Conservation (phyloP, 2,113 vertebrate genomes). For the Pandion haliaetus region DNA sequence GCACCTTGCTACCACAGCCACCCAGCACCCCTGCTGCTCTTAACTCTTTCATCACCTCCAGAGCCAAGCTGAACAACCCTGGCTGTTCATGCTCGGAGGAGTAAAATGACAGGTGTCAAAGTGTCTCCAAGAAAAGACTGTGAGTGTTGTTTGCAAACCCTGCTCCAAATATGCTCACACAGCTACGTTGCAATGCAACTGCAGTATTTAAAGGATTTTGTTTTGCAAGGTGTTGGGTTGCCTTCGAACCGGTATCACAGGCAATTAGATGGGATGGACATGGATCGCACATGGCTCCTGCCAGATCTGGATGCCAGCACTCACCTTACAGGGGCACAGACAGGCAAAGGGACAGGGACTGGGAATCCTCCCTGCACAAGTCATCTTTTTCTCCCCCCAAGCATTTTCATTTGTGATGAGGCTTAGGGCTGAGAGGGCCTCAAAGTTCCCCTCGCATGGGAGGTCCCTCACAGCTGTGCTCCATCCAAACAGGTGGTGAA, state of each 20-base stretch:
- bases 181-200: rapidly evolving
- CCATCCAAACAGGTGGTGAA: not conserved
- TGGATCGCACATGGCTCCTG: not conserved
- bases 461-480: slow-evolving; percentile 23
- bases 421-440: not conserved
- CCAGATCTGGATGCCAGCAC: not conserved
- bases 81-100: rapidly evolving
- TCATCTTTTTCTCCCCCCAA: too few species aligned
- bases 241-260: not conserved
- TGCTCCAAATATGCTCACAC: rapidly evolving
- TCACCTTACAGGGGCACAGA: not conserved
- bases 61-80: not conserved
- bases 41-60: not conserved
- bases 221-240: not conserved
- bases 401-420: not conserved
- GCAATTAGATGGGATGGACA: not conserved
- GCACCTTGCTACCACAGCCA: not conserved
- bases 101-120: not conserved
- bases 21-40: not conserved
- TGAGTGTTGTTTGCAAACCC: not conserved
- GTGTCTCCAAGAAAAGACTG: not conserved
- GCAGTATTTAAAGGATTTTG: not conserved
- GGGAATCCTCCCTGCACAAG: not conserved
- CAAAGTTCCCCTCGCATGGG: not conserved
- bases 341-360: not conserved